These are phyloP conservation scores for Aplocera efformata DNA, from an alignment of 2,888 invertebrate genomes.

Conservation along the genomic window DNA sequence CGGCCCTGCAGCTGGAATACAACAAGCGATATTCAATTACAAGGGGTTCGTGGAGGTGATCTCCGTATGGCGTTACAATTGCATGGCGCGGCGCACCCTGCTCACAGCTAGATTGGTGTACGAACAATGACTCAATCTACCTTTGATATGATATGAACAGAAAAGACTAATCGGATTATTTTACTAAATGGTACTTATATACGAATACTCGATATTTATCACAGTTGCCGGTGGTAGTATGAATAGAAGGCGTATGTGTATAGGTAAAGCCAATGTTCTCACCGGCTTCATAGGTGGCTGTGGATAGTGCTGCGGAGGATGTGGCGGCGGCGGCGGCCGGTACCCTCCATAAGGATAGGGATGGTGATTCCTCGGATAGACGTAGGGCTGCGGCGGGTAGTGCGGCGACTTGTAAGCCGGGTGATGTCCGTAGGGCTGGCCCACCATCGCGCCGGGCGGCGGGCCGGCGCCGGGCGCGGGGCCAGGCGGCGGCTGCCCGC, in stretches of 20 bases:
- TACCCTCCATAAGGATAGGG: conserved; percentile 74
- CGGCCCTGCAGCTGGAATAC: conserved; percentile 54
- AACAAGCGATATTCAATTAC: conserved; percentile 34
- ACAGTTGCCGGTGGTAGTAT: too few relatives aligned
- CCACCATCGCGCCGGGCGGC: conserved; percentile 64
- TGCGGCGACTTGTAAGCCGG: conserved; percentile 66
- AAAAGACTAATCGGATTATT: too few relatives aligned
- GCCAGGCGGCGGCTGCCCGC: conserved; percentile 44
- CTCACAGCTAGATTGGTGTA: too few relatives aligned
- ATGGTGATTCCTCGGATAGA: conserved; percentile 71
- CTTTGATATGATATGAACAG: too few relatives aligned
- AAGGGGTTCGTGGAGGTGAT: too few relatives aligned
- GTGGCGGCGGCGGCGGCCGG: conserved; percentile 66
- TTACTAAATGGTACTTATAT: too few relatives aligned
- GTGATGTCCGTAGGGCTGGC: conserved; percentile 68
- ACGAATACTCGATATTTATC: too few relatives aligned
- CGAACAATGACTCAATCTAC: too few relatives aligned
- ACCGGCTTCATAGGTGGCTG: conserved; percentile 58
- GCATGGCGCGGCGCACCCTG: too few relatives aligned
- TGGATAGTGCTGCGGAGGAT: conserved; percentile 69
- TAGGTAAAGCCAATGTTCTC: conserved; percentile 4
- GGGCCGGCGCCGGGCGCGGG: conserved; percentile 52
- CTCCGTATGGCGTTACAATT: too few relatives aligned
- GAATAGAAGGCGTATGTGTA: too few relatives aligned
- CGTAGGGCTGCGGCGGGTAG: conserved; percentile 74